Percentiles rank a stretch among this genome's conserved stretches.
These are phyloP conservation scores for Lucifuga dentata DNA, from an alignment of 2,113 vertebrate species.

Conservation along the genomic window DNA sequence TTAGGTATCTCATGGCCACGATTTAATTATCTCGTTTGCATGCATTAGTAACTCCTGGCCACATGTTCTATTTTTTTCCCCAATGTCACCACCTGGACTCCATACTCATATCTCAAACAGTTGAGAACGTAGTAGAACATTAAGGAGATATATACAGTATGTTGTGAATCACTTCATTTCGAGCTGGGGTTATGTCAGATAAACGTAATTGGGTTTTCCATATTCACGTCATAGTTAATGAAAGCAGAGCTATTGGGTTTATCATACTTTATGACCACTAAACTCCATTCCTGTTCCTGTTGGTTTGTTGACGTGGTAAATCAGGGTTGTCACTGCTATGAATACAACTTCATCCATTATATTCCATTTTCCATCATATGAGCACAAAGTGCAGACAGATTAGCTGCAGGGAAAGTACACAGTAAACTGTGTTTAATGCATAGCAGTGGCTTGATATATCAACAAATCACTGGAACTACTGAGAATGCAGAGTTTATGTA, in stretches of 20 bases:
- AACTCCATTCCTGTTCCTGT: conserved; percentile 18
- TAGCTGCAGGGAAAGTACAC: too few relatives aligned
- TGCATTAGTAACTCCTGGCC: too few relatives aligned
- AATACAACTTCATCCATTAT: neutral
- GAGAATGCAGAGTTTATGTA: too few relatives aligned
- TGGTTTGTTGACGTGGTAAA: conserved; percentile 41
- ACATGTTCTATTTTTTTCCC: too few relatives aligned
- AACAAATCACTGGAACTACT: too few relatives aligned
- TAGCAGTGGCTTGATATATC: too few relatives aligned
- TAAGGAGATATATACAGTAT: too few relatives aligned
- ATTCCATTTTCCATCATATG: neutral
- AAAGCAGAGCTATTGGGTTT: conserved; percentile 6
- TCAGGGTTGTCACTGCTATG: conserved; percentile 1
- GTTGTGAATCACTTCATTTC: conserved; percentile 23
- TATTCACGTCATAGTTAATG: conserved; percentile 8
- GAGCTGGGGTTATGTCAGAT: neutral
- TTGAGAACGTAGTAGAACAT: neutral
- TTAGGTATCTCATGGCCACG: too few relatives aligned
- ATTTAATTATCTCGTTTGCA: too few relatives aligned
- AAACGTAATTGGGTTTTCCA: conserved; percentile 22
- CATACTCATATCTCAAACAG: neutral
- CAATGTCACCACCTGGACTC: too few relatives aligned
- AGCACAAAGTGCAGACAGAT: neutral
- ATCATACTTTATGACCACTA: conserved; percentile 24
- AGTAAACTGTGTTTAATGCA: too few relatives aligned